Percentiles rank a stretch among this genome's conserved stretches.
These are phyloP conservation scores for Hypomecis atomaria DNA, from an alignment of 2,888 invertebrate genomes.

Conservation along the genomic window DNA sequence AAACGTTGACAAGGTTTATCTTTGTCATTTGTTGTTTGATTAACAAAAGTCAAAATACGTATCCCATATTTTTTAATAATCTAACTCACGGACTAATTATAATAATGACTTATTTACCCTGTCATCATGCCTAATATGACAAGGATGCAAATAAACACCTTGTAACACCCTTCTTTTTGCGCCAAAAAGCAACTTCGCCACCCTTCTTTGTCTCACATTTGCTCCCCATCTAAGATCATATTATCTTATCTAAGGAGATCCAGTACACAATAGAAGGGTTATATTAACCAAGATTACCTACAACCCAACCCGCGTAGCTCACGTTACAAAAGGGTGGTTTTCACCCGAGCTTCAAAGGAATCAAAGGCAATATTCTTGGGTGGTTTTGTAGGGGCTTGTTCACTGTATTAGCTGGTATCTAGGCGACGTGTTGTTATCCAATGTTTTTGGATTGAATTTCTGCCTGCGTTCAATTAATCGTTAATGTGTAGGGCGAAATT, in stretches of 20 bases:
- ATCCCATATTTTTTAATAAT: no score
- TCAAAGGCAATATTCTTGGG: constrained; percentile 38
- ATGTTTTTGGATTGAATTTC: constrained; percentile 12
- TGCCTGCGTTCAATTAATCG: neutral
- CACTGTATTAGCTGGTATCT: constrained; percentile 28
- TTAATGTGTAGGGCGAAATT: no score
- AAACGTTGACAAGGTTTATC: no score
- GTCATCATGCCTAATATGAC: no score
- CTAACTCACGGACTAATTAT: no score
- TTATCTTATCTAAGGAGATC: constrained; percentile 24
- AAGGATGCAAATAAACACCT: no score
- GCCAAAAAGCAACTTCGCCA: constrained; percentile 19
- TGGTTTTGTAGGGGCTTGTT: constrained; percentile 30
- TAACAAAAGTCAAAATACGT: no score
- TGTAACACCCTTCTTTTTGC: no score
- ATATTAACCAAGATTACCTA: constrained; percentile 44
- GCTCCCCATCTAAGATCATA: constrained; percentile 19
- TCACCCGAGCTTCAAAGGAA: constrained; percentile 42
- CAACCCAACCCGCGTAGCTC: constrained; percentile 33
- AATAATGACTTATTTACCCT: no score
- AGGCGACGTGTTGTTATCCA: constrained; percentile 3
- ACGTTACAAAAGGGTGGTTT: constrained; percentile 43
- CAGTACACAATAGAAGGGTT: constrained; percentile 37
- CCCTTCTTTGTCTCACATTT: constrained; percentile 25
- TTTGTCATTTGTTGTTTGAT: no score